Evolutionary conservation across 2,113 vertebrate genomes (phyloP), one percentile per base, ranked within the genome.

Genomic region (Cyanocitta stelleri): DNA sequence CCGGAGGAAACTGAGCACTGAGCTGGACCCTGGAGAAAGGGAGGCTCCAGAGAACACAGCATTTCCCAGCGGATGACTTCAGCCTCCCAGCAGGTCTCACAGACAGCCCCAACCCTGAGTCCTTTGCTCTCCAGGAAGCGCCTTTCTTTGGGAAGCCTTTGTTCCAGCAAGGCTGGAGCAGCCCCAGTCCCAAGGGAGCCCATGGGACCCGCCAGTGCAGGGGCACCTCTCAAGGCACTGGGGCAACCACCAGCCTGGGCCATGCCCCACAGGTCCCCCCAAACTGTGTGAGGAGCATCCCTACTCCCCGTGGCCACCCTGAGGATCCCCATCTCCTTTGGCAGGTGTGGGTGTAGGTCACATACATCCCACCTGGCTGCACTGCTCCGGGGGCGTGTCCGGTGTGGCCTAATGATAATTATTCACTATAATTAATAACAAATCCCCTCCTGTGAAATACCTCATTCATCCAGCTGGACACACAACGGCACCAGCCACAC

Each of bases 121-220:
- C 86, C 67, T 96, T 88, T 81, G 88, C 94, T 93, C 93, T 86
- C 39, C 94, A 96, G 95, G 95, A 97, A 96, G 94, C 1, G 7
- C 76, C 73, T 95, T 94, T 94, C 92, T 95, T 95, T n/a, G 80
- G 83, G 89, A 97, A 95, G 86, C 76, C 64, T 95, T 95, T 97
- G 95, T 95, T 95, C 81, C 73, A 92, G 48, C 73, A 48, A 62
- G 33, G 55, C 75, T 82, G 75, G 48, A 73, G 81, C 16, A 6
- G 72, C n/a, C 49, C 20, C n/a, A 4, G 71, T 51, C 76, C 48
- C 16, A 1, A 33, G 55, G 84, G 80, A 93, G 6, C 61, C 33
- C 13, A 1, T 0, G 0, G 83, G 63, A 85, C 22, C 78, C 0
- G 7, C 22, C 1, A 1, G 44, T 4, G 2, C 0, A 0, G 67